phyloP scores from a whole-genome alignment of 2,888 invertebrate species.

The Laothoe populi region DNA sequence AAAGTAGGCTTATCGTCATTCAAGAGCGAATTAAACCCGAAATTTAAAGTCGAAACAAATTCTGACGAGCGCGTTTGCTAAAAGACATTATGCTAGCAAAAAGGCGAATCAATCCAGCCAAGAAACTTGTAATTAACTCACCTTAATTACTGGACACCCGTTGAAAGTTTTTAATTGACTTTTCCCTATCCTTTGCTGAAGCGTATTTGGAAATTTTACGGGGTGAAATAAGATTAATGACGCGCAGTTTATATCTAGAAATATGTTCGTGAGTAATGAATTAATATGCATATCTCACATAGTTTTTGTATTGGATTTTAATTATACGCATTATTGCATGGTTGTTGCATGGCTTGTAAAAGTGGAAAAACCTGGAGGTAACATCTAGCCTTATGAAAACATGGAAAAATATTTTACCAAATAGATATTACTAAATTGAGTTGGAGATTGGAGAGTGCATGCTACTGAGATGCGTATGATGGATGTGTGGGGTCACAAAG shows the following conservation, averaged over 20 bases:
- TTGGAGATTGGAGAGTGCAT: too few species aligned
- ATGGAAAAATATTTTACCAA: not conserved
- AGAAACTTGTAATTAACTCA: conserved; percentile 60
- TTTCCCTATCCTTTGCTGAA: conserved; percentile 36
- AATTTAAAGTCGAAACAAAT: conserved; percentile 23
- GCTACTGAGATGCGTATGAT: too few species aligned
- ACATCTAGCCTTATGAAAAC: conserved; percentile 14
- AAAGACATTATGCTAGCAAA: conserved; percentile 31
- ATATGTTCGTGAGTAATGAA: too few species aligned
- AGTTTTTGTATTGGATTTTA: too few species aligned
- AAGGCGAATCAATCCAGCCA: conserved; percentile 44
- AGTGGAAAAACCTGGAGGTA: not conserved
- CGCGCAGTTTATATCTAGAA: too few species aligned
- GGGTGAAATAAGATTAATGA: not conserved
- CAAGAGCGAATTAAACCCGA: conserved; percentile 12
- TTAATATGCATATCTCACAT: too few species aligned
- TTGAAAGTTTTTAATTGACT: conserved; percentile 72
- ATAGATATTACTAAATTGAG: not conserved
- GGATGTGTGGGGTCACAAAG: too few species aligned
- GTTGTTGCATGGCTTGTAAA: too few species aligned
- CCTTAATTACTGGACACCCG: conserved; percentile 55
- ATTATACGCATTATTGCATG: too few species aligned
- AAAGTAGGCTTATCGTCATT: conserved; percentile 10
- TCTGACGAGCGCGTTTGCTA: conserved; percentile 22
- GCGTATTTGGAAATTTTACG: not conserved